phyloP scores from a whole-genome alignment of 2,888 invertebrate genomes.

The Heliconius ethilla region DNA sequence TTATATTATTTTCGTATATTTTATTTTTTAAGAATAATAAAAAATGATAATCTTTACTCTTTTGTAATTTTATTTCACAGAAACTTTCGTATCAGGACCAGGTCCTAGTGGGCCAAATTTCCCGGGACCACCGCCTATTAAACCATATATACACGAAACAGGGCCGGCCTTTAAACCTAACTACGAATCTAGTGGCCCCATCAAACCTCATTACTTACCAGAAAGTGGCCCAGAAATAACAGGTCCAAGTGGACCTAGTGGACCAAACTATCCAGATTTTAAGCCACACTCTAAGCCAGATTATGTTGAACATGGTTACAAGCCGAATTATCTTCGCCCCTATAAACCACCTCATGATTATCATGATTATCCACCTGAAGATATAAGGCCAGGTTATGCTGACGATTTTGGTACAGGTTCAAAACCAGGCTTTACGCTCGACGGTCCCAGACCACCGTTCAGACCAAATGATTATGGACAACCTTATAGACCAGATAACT shows the following conservation, averaged over 20 bases:
- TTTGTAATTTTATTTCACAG: constrained; percentile 49
- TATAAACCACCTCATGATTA: constrained; percentile 20
- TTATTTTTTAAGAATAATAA: neutral
- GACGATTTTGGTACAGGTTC: constrained; percentile 5
- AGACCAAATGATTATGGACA: constrained; percentile 38
- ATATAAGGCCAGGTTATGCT: constrained; percentile 1
- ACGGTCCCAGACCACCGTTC: constrained; percentile 34
- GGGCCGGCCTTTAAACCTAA: constrained; percentile 53
- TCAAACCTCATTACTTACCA: constrained; percentile 50
- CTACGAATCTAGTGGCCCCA: constrained; percentile 48
- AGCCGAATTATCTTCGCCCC: constrained; percentile 25
- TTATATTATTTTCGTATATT: neutral
- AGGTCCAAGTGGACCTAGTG: constrained; percentile 35
- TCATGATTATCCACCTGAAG: constrained; percentile 14
- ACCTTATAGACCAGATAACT: constrained; percentile 39
- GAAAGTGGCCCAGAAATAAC: constrained; percentile 43
- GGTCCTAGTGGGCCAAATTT: constrained; percentile 56
- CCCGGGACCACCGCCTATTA: constrained; percentile 41
- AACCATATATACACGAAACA: constrained; percentile 45
- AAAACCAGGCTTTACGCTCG: constrained; percentile 36
- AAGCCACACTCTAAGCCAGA: constrained; percentile 25
- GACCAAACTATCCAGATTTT: constrained; percentile 24
- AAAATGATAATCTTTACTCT: neutral
- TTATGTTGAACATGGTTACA: constrained; percentile 26
- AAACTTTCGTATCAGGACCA: constrained; percentile 55